Evolutionary conservation across 2,888 invertebrate species (phyloP).

Genomic region (Tiliacea aurago): DNA sequence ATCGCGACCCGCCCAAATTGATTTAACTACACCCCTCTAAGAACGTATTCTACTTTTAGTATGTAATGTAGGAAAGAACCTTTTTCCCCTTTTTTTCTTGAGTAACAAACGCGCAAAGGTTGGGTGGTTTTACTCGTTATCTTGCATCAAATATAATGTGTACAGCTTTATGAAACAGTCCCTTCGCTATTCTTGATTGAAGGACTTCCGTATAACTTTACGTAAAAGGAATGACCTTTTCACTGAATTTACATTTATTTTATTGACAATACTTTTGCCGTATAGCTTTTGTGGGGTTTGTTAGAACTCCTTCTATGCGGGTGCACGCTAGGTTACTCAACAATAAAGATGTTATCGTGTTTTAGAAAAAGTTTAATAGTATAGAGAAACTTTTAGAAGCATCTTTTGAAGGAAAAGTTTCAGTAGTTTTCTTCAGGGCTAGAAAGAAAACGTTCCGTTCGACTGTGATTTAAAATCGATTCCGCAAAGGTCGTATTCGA

Average conservation of each 20-base stretch:
- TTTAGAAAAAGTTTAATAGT: neutral
- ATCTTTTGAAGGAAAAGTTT: conserved; percentile 2
- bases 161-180: conserved; percentile 51
- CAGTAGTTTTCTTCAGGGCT: neutral
- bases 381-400: neutral
- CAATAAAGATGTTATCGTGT: conserved; percentile 4
- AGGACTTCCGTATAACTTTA: conserved; percentile 45
- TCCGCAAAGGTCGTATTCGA: conserved; percentile 11
- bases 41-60: conserved; percentile 70
- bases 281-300: neutral
- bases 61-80: conserved; percentile 59
- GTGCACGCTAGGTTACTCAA: neutral
- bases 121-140: conserved; percentile 67
- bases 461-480: conserved; percentile 31
- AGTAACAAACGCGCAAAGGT: conserved; percentile 63
- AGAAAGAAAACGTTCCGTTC: neutral
- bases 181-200: conserved; percentile 36
- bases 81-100: conserved; percentile 57
- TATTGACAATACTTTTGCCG: conserved; percentile 9
- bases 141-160: conserved; percentile 65
- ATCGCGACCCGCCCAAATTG: conserved; percentile 80
- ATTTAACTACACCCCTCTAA: conserved; percentile 73
- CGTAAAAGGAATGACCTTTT: conserved; percentile 39
- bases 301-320: conserved; percentile 1
- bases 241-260: conserved; percentile 49